Evolutionary conservation across 2,888 invertebrate genomes (phyloP), one percentile per base, ranked within the genome.

Genomic region (Stenodema calcarata): DNA sequence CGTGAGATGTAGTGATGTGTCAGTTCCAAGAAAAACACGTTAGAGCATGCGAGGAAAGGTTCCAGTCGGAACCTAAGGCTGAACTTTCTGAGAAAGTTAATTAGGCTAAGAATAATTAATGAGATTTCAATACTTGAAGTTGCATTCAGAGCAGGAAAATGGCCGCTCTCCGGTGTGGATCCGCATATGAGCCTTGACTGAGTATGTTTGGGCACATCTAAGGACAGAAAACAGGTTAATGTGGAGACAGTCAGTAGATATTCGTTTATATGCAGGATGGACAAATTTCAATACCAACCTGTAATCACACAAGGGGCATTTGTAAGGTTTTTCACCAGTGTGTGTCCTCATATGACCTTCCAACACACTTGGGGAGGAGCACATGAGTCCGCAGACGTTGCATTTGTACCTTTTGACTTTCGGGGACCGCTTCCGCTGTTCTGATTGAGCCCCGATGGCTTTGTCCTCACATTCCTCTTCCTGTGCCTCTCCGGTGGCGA

Each of bases 291-390:
- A 44, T 79, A 28, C 27, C 0, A 14, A 78, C 78, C 76, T 50
- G n/a, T 86, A 86, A 35, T 76, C 76, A 41, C 86, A 86, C 16
- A 35, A 7, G n/a, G 30, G 62, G 23, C 86, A 86, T 79, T 86
- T 50, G 41, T 30, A 78, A 14, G 86, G 86, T 42, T 86, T 86
- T 42, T 86, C 86, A 16, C 86, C 86, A 30, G 86, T 86, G 41
- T 86, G 86, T 12, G 76, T 86, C 14, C 78, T 47, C 78, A 86
- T 86, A 78, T 86, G 86, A 11, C 27, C 54, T 14, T 54, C 18
- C 14, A 86, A 28, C 9, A 30, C 35, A 62, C 86, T 86, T 0
- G 86, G 86, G 0, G 86, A 86, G 14, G 86, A 86, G 69, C 86
- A 86, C 86, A 78, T 54, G 11, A 78, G 23, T 9, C 41, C 41